Evolutionary conservation across 2,113 vertebrate genomes (phyloP).

Genomic region (Spea bombifrons): DNA sequence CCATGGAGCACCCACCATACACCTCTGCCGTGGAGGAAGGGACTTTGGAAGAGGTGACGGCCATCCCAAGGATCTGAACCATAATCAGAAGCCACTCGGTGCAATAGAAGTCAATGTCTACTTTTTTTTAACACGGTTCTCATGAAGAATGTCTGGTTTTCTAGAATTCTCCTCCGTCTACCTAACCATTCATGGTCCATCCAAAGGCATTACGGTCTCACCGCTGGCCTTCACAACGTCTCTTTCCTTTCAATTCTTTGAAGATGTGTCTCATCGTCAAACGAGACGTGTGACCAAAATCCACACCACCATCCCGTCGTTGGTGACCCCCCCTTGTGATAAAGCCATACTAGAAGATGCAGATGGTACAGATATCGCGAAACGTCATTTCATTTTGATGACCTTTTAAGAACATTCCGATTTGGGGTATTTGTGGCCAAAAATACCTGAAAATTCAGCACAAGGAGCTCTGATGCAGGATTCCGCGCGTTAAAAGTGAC

Average conservation of each 20-base stretch:
- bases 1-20: slow-evolving; percentile 54
- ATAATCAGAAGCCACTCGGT: not conserved
- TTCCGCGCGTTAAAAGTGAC: too few relatives aligned
- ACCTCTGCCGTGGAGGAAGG: slow-evolving; percentile 48
- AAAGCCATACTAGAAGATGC: not conserved
- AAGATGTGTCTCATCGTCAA: not conserved
- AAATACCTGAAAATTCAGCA: too few relatives aligned
- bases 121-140: not conserved
- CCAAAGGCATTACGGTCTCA: slow-evolving; percentile 15
- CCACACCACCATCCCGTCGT: too few relatives aligned
- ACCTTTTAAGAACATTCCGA: too few relatives aligned
- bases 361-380: not conserved
- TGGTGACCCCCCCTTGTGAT: too few relatives aligned
- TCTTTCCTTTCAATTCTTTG: not conserved
- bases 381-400: too few relatives aligned
- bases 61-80: slow-evolving; percentile 16
- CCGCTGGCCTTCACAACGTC: not conserved
- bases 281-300: too few relatives aligned
- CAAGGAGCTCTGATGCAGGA: too few relatives aligned
- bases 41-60: slow-evolving; percentile 29
- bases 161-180: not conserved
- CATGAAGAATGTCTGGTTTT: not conserved
- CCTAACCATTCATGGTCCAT: slow-evolving; percentile 1
- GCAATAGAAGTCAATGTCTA: not conserved
- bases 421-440: too few relatives aligned